Conservation (phyloP, 2,797 vertebrate genomes). For the Antrozous pallidus region DNA sequence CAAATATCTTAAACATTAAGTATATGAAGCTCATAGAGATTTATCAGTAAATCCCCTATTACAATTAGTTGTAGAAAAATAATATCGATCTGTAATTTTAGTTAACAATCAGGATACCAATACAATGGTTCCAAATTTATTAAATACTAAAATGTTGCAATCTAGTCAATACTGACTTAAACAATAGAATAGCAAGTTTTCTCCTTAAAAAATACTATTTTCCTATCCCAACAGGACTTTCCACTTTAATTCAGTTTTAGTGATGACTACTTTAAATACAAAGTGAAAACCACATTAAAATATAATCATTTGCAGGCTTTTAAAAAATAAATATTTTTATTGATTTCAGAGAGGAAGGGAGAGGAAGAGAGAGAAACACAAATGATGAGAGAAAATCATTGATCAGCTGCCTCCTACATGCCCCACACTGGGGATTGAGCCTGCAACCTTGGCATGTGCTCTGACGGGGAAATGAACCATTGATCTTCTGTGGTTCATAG, state of each 20-base stretch:
- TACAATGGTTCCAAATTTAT: neutral
- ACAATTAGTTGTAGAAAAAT: neutral
- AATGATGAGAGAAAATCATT: too few species aligned
- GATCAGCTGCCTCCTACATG: too few species aligned
- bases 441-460: too few species aligned
- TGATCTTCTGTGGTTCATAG: too few species aligned
- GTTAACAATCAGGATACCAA: neutral
- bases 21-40: neutral
- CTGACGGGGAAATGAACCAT: too few species aligned
- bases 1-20: neutral
- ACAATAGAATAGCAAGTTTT: neutral
- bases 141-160: neutral
- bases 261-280: conserved; percentile 40
- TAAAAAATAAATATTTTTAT: neutral
- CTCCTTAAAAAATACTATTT: conserved; percentile 25
- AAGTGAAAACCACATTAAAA: conserved; percentile 23
- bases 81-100: neutral
- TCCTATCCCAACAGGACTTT: neutral
- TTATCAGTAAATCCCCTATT: neutral
- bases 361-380: too few species aligned
- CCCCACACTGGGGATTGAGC: too few species aligned
- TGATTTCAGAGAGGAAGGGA: too few species aligned
- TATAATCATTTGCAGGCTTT: neutral
- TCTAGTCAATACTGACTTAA: conserved; percentile 8
- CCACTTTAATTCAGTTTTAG: conserved; percentile 11